A percentile compares a stretch with the other conserved stretches of the same genome.
phyloP scores from a whole-genome alignment of 35 echinoderm and acorn worm species.

The Heliocidaris erythrogramma region DNA sequence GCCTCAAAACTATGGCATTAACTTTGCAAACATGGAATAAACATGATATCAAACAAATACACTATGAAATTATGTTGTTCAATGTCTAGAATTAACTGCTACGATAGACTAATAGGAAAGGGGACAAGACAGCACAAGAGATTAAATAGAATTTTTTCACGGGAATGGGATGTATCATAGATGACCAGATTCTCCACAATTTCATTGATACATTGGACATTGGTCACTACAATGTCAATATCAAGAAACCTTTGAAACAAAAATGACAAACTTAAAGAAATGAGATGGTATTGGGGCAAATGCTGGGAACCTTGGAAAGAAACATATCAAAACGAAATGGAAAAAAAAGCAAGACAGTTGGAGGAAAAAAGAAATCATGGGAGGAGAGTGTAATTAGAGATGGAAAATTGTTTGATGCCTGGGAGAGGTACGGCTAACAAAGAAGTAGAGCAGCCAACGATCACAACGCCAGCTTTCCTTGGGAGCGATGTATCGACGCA shows the following conservation, averaged over 20 bases:
- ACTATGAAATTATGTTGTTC: neutral
- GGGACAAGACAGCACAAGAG: neutral
- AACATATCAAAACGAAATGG: constrained; percentile 5
- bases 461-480: constrained; percentile 42
- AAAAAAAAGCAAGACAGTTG: constrained; percentile 21
- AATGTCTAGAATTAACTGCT: neutral
- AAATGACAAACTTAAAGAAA: neutral
- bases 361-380: constrained; percentile 23
- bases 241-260: neutral
- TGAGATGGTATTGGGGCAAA: neutral
- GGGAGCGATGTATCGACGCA: constrained; percentile 49
- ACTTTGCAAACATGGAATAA: too few relatives aligned
- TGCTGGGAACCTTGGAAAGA: constrained; percentile 16
- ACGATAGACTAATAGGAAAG: neutral
- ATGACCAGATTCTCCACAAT: too few relatives aligned
- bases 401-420: constrained; percentile 56
- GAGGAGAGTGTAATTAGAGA: constrained; percentile 44
- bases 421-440: constrained; percentile 6
- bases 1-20: too few relatives aligned
- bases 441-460: constrained; percentile 31
- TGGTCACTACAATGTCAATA: neutral
- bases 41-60: neutral
- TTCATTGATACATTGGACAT: neutral
- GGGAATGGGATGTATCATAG: too few relatives aligned
- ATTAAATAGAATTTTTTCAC: neutral